Percentiles rank a stretch among this genome's conserved stretches.
Evolutionary conservation across 2,888 invertebrate genomes (phyloP).

Genomic region (Andrena fulva): DNA sequence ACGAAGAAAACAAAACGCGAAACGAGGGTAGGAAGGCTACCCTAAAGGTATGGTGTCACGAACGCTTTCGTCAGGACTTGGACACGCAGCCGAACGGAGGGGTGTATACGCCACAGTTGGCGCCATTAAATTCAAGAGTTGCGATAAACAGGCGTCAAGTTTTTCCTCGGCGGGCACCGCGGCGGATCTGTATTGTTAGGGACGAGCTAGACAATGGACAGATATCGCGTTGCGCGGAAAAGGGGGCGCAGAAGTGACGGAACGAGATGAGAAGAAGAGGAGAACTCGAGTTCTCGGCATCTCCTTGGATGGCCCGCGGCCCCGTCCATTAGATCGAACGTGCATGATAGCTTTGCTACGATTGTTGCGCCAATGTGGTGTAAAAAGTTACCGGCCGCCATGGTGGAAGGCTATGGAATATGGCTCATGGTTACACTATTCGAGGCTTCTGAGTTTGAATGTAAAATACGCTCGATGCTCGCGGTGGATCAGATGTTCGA

Average conservation of each 20-base stretch:
- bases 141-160: slow-evolving; percentile 44
- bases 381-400: slow-evolving; percentile 35
- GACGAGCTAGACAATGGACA: slow-evolving; percentile 58
- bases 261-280: slow-evolving; percentile 30
- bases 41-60: neutral
- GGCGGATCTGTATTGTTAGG: slow-evolving; percentile 62
- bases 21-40: neutral
- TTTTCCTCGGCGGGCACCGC: slow-evolving; percentile 32
- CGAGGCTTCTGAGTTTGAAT: neutral
- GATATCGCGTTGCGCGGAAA: slow-evolving; percentile 47
- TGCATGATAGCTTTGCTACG: slow-evolving; percentile 53
- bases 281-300: slow-evolving; percentile 31
- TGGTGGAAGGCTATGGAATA: neutral
- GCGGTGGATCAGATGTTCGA: too few species aligned
- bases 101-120: slow-evolving; percentile 44
- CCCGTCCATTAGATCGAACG: slow-evolving; percentile 67
- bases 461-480: too few species aligned
- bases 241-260: slow-evolving; percentile 39
- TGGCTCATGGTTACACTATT: neutral
- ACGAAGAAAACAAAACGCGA: neutral
- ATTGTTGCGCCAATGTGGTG: slow-evolving; percentile 49
- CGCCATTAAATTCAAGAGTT: slow-evolving; percentile 52
- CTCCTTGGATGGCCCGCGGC: slow-evolving; percentile 49
- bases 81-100: neutral
- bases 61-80: slow-evolving; percentile 12